A percentile compares a stretch with the other conserved stretches of the same genome.
These are phyloP conservation scores for Sinopyrophorus schimmeli DNA, from an alignment of 2,888 invertebrate genomes.

Conservation along the genomic window DNA sequence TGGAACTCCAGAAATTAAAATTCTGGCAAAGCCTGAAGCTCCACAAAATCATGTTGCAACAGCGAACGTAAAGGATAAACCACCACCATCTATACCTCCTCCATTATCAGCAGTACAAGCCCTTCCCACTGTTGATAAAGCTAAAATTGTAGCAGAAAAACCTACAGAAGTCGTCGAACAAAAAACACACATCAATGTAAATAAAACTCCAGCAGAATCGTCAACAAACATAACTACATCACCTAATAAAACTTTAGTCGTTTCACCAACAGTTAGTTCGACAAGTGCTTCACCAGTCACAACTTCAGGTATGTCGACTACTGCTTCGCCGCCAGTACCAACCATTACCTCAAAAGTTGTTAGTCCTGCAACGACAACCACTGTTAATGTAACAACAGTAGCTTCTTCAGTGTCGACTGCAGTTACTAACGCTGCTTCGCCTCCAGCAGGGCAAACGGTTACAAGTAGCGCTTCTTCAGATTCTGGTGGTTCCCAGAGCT, in stretches of 20 bases:
- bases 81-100: conserved; percentile 22
- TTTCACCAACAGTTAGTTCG: conserved; percentile 46
- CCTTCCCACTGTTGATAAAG: conserved; percentile 34
- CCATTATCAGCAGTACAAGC: conserved; percentile 22
- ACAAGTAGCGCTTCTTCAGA: conserved; percentile 50
- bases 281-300: conserved; percentile 46
- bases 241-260: conserved; percentile 39
- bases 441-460: conserved; percentile 2
- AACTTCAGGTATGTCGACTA: conserved; percentile 32
- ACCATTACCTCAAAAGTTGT: not conserved
- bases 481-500: too few species aligned
- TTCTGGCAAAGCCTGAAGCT: conserved; percentile 33
- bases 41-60: conserved; percentile 43
- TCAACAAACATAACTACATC: conserved; percentile 3
- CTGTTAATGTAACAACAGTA: conserved; percentile 18
- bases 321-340: conserved; percentile 7
- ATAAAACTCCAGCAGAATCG: conserved; percentile 16
- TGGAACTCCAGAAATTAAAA: conserved; percentile 45
- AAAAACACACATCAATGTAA: conserved; percentile 15
- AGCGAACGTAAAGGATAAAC: conserved; percentile 29
- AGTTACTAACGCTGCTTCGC: conserved; percentile 2
- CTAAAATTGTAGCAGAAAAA: conserved; percentile 31
- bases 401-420: conserved; percentile 1
- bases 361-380: conserved; percentile 4
- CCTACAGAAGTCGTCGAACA: conserved; percentile 47